Evolutionary conservation across 2,797 vertebrate genomes (phyloP).

Genomic region (Lates japonicus): DNA sequence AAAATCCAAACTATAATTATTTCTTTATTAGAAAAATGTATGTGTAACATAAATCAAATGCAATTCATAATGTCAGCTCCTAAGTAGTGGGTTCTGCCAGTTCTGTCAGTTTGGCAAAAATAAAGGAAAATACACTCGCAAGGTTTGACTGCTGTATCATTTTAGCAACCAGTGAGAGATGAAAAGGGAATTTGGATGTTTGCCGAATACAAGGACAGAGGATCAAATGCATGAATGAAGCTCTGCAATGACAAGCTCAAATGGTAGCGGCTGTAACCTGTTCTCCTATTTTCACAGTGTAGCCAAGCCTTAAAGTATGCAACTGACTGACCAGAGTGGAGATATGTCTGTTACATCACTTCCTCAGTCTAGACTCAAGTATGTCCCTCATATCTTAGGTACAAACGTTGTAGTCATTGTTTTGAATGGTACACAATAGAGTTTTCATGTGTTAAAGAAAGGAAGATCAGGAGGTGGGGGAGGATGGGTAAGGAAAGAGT

Average conservation of each 20-base stretch:
- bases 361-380: conserved; percentile 83
- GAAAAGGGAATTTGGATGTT: conserved; percentile 11
- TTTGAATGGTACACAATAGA: conserved; percentile 66
- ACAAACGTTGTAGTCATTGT: conserved; percentile 68
- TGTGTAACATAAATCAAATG: conserved; percentile 27
- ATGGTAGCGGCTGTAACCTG: conserved; percentile 36
- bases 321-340: conserved; percentile 59
- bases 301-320: conserved; percentile 51
- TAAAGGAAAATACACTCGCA: conserved; percentile 29
- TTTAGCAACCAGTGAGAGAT: not conserved
- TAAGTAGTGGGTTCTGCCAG: conserved; percentile 20
- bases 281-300: conserved; percentile 40
- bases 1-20: conserved; percentile 21
- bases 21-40: conserved; percentile 31
- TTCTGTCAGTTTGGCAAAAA: conserved; percentile 50
- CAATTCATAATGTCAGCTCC: conserved; percentile 18
- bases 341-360: conserved; percentile 68
- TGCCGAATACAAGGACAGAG: not conserved
- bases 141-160: conserved; percentile 3
- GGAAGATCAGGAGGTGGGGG: conserved; percentile 26
- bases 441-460: conserved; percentile 56
- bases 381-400: conserved; percentile 72
- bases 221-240: conserved; percentile 10
- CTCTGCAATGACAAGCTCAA: not conserved
- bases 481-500: conserved; percentile 40